These are phyloP conservation scores for Aphodius sticticus DNA, from an alignment of 2,888 invertebrate genomes.

Conservation along the genomic window DNA sequence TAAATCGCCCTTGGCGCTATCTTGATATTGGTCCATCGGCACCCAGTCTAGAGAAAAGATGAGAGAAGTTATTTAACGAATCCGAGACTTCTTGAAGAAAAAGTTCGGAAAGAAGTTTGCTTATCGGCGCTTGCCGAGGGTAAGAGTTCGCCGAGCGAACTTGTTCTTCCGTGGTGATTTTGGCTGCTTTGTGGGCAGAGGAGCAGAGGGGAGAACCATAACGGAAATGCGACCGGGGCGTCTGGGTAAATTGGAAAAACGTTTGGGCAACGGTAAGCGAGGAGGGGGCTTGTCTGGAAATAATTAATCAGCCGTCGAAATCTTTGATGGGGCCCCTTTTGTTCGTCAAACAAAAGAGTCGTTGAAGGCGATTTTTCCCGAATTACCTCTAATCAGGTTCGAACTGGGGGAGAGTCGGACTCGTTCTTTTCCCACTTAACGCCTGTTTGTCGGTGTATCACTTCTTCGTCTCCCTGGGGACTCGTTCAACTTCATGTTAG, in stretches of 20 bases:
- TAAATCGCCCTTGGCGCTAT: not conserved
- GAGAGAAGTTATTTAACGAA: constrained; percentile 4
- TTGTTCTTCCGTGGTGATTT: not conserved
- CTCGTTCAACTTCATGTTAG: not conserved
- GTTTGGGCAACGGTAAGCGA: not conserved
- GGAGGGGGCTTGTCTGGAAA: not conserved
- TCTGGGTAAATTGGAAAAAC: not conserved
- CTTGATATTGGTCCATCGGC: not conserved
- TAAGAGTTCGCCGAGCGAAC: not conserved
- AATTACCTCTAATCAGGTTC: not conserved
- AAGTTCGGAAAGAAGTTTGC: not conserved
- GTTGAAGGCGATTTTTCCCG: not conserved
- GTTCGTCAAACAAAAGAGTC: not conserved
- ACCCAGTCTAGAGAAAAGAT: not conserved
- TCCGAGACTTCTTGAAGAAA: not conserved
- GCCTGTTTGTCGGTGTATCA: constrained; percentile 4
- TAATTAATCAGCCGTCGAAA: not conserved
- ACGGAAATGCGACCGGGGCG: not conserved
- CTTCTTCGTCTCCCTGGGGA: not conserved
- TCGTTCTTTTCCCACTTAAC: not conserved
- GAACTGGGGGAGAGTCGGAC: not conserved
- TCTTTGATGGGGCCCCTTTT: not conserved
- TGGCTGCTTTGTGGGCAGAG: not conserved
- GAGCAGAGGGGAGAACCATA: not conserved
- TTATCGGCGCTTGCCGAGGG: not conserved